Conservation (phyloP, 2,888 invertebrate species). For the Athalia circularis region DNA sequence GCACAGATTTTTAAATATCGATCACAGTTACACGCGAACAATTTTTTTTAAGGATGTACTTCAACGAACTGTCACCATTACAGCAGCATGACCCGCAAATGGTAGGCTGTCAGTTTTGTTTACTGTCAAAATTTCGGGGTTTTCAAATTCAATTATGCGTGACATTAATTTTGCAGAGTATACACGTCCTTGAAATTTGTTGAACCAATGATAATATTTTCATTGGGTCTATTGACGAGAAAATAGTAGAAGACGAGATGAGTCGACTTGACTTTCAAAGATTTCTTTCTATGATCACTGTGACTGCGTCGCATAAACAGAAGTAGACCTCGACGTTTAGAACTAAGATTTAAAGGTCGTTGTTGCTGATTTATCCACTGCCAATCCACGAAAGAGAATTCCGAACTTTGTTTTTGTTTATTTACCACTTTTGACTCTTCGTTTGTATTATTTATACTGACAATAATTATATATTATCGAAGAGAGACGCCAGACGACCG, state of each 20-base stretch:
- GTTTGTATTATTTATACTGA: conserved; percentile 22
- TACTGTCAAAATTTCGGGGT: conserved; percentile 54
- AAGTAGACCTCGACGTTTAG: conserved; percentile 17
- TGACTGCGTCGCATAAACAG: conserved; percentile 56
- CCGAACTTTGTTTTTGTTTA: neutral
- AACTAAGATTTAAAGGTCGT: neutral
- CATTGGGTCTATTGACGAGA: no score
- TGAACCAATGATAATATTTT: no score
- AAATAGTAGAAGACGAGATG: no score
- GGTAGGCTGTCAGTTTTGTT: conserved; percentile 67
- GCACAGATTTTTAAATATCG: neutral
- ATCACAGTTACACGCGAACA: no score
- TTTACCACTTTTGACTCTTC: conserved; percentile 7
- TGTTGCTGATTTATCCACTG: neutral
- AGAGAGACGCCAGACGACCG: conserved; percentile 55
- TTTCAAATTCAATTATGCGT: neutral
- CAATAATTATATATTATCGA: conserved; percentile 25
- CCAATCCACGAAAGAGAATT: neutral
- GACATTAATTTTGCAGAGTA: no score
- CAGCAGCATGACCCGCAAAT: conserved; percentile 52
- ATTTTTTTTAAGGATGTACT: neutral
- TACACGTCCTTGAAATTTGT: no score
- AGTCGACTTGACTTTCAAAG: conserved; percentile 44
- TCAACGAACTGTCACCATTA: conserved; percentile 30
- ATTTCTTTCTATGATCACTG: conserved; percentile 47